A percentile compares a stretch with the other conserved stretches of the same genome.
Evolutionary conservation across 2,113 vertebrate species (phyloP).

Genomic region (Todiramphus saurophagus): DNA sequence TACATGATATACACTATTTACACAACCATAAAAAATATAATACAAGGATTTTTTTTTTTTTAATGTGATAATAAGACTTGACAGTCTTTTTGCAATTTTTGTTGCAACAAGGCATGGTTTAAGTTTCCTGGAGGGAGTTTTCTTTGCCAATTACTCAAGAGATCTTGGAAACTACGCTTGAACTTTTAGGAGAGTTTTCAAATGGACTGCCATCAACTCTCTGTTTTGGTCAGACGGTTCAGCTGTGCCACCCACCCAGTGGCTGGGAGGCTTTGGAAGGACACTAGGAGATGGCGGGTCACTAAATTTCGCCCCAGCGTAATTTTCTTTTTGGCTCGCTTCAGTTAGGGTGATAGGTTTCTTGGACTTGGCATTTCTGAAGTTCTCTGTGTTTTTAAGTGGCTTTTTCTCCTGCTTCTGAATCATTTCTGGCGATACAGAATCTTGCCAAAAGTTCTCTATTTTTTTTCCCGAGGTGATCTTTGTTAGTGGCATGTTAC

Average conservation of each 20-base stretch:
- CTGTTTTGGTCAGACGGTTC: slow-evolving; percentile 77
- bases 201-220: slow-evolving; percentile 88
- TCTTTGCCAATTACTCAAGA: slow-evolving; percentile 33
- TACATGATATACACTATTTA: slow-evolving; percentile 92
- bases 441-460: slow-evolving; percentile 78
- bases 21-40: slow-evolving; percentile 85
- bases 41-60: slow-evolving; percentile 68
- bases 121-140: slow-evolving; percentile 62
- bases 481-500: slow-evolving; percentile 62
- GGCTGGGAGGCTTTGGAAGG: slow-evolving; percentile 92
- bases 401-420: slow-evolving; percentile 80
- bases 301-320: slow-evolving; percentile 94
- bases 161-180: slow-evolving; percentile 68
- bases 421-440: slow-evolving; percentile 52
- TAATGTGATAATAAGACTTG: slow-evolving; percentile 59
- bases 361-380: slow-evolving; percentile 66
- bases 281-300: slow-evolving; percentile 95
- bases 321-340: slow-evolving; percentile 85
- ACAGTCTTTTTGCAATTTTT: slow-evolving; percentile 72
- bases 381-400: slow-evolving; percentile 76
- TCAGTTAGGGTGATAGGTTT: slow-evolving; percentile 69
- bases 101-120: slow-evolving; percentile 78
- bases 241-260: slow-evolving; percentile 86
- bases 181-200: slow-evolving; percentile 93
- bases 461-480: slow-evolving; percentile 71